Conservation (phyloP, 2,797 vertebrate genomes). For the Pipistrellus pipistrellus region DNA sequence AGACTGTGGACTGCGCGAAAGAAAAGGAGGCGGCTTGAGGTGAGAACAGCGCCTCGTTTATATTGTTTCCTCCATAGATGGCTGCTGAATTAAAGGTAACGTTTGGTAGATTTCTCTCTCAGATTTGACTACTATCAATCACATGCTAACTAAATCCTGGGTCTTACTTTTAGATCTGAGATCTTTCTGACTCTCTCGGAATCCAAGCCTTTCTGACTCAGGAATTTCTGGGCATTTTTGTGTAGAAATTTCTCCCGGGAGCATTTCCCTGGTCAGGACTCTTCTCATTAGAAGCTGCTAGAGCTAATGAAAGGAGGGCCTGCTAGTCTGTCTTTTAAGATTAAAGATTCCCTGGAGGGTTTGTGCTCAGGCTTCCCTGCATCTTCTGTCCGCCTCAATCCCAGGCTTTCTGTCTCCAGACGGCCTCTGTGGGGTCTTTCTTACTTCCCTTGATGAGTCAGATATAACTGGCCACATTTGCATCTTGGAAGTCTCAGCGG, state of each 20-base stretch:
- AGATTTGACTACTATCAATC: neutral
- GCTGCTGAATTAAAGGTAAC: neutral
- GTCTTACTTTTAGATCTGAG: neutral
- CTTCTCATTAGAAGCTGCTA: neutral
- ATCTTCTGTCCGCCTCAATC: fast-evolving
- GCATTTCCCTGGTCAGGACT: neutral
- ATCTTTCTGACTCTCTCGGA: neutral
- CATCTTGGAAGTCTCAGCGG: neutral
- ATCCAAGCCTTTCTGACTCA: neutral
- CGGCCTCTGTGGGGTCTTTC: neutral
- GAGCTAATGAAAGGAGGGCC: neutral
- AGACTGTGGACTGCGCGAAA: neutral
- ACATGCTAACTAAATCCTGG: neutral
- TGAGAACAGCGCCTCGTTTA: fast-evolving
- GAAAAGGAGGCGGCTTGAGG: neutral
- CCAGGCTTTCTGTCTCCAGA: neutral
- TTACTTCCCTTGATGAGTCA: neutral
- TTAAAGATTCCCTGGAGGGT: neutral
- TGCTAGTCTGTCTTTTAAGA: neutral
- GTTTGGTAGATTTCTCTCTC: neutral
- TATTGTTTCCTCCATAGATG: neutral
- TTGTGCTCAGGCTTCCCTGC: neutral
- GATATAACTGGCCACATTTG: neutral
- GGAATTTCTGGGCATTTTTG: neutral
- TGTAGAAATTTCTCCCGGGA: neutral